Base-by-base conservation (phyloP, 2,113 vertebrate species). In the Apteryx owenii region DNA sequence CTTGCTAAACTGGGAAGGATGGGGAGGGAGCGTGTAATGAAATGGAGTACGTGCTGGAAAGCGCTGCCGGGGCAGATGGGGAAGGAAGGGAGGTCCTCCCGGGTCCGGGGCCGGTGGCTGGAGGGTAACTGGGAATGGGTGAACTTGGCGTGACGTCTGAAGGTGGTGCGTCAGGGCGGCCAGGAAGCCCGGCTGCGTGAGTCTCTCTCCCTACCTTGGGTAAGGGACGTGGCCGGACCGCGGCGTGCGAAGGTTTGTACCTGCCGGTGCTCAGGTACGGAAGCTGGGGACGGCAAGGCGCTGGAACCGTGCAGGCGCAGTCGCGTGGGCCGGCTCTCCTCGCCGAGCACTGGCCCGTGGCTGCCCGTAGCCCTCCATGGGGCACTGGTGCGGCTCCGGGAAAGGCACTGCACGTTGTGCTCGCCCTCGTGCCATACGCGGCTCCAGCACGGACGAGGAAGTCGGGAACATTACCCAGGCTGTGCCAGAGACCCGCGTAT, bases 201-300 rank as follows among this genome's bases (percentile, higher is more conserved):
- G 6, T 50, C 16, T 78, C 51, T 51, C 9, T 8, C 18, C 25
- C 25, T 48, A 19, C 62, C 0, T 0, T 9, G 51, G 51, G 76
- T 33, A 29, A 10, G 18, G 42, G 23, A 46, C 23, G 26, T 26
- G 42, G 33, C 7, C 48, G 15, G 16, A 44, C 38, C 12, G 20
- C 28, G 66, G 80, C 53, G 40, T 72, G 29, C 19, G 17, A 58
- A 13, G 13, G 7, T 20, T 48, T 50, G 33, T 76, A 13, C 71
- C 8, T 7, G 13, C 13, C 0, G 16, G 16, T 40, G n/a, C 61
- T 64, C 0, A 0, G 40, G 21, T 70, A 17, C 56, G 0, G 1
- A 26, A 40, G n/a, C 23, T 19, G 17, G 28, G 18, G 40, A 68
- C 54, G 54, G 29, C 54, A 58, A 16, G 28, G 28, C 7, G 54